Base-by-base conservation (phyloP, 2,888 invertebrate genomes). In the Allygus modestus region DNA sequence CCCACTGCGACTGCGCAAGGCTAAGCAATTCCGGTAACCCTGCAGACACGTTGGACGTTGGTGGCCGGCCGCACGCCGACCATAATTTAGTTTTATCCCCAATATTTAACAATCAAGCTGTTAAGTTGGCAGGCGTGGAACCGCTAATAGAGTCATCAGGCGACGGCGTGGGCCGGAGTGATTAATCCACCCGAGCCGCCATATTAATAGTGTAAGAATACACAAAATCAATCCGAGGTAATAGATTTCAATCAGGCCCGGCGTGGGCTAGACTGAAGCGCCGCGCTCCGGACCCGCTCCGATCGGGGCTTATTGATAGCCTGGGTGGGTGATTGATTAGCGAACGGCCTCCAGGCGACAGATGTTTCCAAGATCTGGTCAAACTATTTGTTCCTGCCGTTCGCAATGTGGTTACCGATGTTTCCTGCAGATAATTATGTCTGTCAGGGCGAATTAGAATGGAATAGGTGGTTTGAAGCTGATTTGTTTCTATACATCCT, bases 101-200 rank as follows among this genome's bases (percentile, higher is more conserved):
- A 65, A 65, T 65, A 65, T 65, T 65, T 65, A 65, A 65, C 65
- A 65, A 65, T 65, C 65, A 65, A 31, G 65, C 65, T 31, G 65
- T 31, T 65, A 65, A 31, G 65, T 65, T 65, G 65, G 65, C 65
- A 65, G 65, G 65, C 65, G 65, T 65, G 65, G 65, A 65, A 0
- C 65, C 65, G 65, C 65, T 65, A 65, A 65, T 65, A 65, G 65
- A 65, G 65, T 31, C 28, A 65, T 65, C 65, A 65, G 65, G 1
- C 31, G 65, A 23, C 65, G 65, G 65, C 65, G 65, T 65, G 65
- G 65, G 65, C 65, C 1, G 28, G 31, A 1, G 17, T 65, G 65
- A 65, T 65, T 65, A 65, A 65, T 65, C 65, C 65, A 20, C 20
- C 31, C 15, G 28, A 23, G 58, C 58, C 58, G 65, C 65, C 65